Evolutionary conservation across 1,140 invertebrate species (phyloP), one percentile per base, ranked within the genome.

Genomic region (Drosophila ercepeae): DNA sequence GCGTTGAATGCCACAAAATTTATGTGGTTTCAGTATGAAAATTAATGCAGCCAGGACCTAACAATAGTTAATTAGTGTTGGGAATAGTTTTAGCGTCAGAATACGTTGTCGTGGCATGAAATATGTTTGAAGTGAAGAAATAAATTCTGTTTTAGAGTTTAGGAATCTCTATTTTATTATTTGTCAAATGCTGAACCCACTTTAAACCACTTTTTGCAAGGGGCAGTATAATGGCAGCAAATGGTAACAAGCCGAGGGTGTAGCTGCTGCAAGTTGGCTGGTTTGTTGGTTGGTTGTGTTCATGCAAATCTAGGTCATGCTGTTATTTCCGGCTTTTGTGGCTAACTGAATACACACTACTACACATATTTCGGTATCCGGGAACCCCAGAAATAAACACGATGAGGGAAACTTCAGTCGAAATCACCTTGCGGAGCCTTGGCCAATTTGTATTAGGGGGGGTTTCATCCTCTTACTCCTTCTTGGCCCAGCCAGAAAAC

Each of bases 271-370:
- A 16, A 57, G 44, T 44, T 29, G 36, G n/a, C n/a, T n/a, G n/a
- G n/a, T n/a, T 14, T 41, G 36, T 41, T 41, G 14, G 14, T 4
- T 41, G 32, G 41, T 8, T 16, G 52, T 57, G 29, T 45, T 41
- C 55, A 36, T 74, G 82, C 46, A 67, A 81, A 84, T 81, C 73
- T 86, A 41, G 82, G 82, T 84, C 82, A 84, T 73, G 54, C 73
- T 81, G 61, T 74, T 84, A 88, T 84, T 86, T 84, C 81, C 81
- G 76, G 82, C 63, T 77, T 68, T 81, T 84, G 72, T 84, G 76
- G 67, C 61, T 54, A 71, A 67, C 53, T 58, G 48, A 74, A 67
- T 42, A 41, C 78, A 72, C 34, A 63, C 13, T 32, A 74, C 54
- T 42, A 41, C 34, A 61, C 13, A 14, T 36, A 50, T 8, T 44